Percentiles rank a stretch among this genome's conserved stretches.
These are phyloP conservation scores for Drusus annulatus DNA, from an alignment of 1,140 invertebrate genomes.

Conservation along the genomic window DNA sequence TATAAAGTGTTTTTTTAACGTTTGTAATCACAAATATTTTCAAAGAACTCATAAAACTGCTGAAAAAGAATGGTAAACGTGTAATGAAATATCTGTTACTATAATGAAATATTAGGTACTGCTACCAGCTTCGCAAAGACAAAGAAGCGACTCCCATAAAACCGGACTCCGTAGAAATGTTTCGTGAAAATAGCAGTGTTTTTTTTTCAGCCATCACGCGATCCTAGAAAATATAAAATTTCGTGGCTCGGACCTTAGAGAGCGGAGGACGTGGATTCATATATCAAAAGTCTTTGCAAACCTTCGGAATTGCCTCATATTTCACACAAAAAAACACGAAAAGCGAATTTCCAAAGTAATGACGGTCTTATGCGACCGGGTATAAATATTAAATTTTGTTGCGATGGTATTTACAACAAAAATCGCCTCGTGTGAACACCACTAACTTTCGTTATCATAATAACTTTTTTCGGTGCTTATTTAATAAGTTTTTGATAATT, in stretches of 20 bases:
- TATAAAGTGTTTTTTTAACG: no score
- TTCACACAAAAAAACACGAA: constrained; percentile 31
- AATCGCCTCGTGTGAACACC: background rate
- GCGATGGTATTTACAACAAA: background rate
- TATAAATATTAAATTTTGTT: constrained; percentile 14
- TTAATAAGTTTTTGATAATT: no score
- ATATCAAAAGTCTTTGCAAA: constrained; percentile 30
- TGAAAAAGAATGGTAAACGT: no score
- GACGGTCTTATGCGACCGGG: background rate
- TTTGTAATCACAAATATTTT: no score
- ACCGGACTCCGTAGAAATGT: background rate
- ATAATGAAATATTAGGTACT: no score
- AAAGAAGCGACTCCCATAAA: background rate
- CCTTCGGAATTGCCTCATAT: constrained; percentile 28
- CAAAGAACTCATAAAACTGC: no score
- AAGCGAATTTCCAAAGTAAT: constrained; percentile 22
- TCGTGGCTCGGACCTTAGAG: constrained; percentile 23
- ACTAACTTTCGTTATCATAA: no score
- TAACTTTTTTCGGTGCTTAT: no score
- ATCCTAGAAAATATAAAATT: constrained; percentile 20
- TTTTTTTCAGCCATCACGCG: background rate
- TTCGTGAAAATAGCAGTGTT: background rate
- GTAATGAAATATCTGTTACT: no score
- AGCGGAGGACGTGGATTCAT: constrained; percentile 24
- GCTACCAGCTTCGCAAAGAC: no score